phyloP scores from a whole-genome alignment of 2,888 invertebrate species.

The Tetropium fuscum region DNA sequence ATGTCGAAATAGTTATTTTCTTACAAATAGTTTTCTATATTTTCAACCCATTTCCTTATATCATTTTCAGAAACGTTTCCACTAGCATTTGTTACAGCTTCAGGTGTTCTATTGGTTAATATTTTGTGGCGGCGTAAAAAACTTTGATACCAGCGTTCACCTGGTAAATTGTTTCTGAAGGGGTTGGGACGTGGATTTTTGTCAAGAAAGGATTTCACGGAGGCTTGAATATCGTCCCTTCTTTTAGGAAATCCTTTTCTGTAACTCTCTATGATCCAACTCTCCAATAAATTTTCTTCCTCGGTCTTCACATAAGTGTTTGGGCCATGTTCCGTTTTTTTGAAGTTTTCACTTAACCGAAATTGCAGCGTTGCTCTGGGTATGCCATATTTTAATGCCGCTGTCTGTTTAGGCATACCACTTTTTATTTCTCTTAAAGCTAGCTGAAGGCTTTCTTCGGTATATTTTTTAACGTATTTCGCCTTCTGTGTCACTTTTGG shows the following conservation, averaged over 20 bases:
- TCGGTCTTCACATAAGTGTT: conserved; percentile 23
- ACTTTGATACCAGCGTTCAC: conserved; percentile 32
- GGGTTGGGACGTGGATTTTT: conserved; percentile 16
- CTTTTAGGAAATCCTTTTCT: conserved; percentile 37
- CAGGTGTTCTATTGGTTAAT: no score
- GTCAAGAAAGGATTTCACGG: conserved; percentile 41
- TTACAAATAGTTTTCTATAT: no score
- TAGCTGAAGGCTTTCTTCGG: conserved; percentile 19
- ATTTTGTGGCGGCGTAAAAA: no score
- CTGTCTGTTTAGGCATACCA: conserved; percentile 14
- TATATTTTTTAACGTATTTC: no score
- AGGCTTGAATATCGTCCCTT: conserved; percentile 47
- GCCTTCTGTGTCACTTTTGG: background rate
- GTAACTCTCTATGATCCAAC: conserved; percentile 27
- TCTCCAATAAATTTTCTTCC: conserved; percentile 25
- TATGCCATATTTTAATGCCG: conserved; percentile 23
- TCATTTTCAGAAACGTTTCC: no score
- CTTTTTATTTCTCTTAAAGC: conserved; percentile 19
- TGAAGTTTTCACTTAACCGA: conserved; percentile 30
- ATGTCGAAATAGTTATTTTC: no score
- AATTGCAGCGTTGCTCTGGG: conserved; percentile 35
- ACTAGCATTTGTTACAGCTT: no score
- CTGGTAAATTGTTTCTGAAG: conserved; percentile 26
- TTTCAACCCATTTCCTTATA: no score
- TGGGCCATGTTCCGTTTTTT: conserved; percentile 33